Evolutionary conservation across 1,140 invertebrate genomes (phyloP).

Genomic region (Leptinotarsa undecemlineata): DNA sequence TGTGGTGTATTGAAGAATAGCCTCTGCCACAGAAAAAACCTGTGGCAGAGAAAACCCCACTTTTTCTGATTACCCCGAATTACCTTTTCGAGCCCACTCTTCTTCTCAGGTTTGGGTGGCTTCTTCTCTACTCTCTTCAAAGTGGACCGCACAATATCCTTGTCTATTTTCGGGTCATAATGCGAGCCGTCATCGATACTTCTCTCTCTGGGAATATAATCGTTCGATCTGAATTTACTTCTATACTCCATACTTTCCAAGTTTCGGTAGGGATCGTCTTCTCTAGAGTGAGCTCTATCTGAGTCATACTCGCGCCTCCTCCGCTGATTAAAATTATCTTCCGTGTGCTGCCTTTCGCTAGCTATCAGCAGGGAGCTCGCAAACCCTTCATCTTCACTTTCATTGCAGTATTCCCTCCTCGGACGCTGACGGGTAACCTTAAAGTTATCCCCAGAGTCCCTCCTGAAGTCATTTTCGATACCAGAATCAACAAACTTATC

Average conservation of each 20-base stretch:
- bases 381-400: constrained; percentile 68
- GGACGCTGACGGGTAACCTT: constrained; percentile 21
- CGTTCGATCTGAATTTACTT: constrained; percentile 51
- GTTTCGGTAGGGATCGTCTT: constrained; percentile 44
- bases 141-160: constrained; percentile 56
- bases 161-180: constrained; percentile 64
- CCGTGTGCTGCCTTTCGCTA: constrained; percentile 68
- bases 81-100: constrained; percentile 70
- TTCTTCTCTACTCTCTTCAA: constrained; percentile 60
- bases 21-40: too few relatives aligned
- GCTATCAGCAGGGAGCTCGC: constrained; percentile 66
- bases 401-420: constrained; percentile 52
- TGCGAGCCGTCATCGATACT: constrained; percentile 66
- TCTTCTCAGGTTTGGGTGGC: constrained; percentile 64
- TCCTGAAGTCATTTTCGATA: constrained; percentile 76
- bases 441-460: constrained; percentile 65
- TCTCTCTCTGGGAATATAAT: constrained; percentile 64
- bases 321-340: constrained; percentile 61
- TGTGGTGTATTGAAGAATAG: too few relatives aligned
- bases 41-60: too few relatives aligned
- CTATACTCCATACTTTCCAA: constrained; percentile 48
- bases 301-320: constrained; percentile 55
- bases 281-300: constrained; percentile 40
- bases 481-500: constrained; percentile 74
- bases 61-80: constrained; percentile 23